A percentile compares a stretch with the other conserved stretches of the same genome.
phyloP scores from a whole-genome alignment of 2,113 vertebrate genomes.

The Zingel zingel region DNA sequence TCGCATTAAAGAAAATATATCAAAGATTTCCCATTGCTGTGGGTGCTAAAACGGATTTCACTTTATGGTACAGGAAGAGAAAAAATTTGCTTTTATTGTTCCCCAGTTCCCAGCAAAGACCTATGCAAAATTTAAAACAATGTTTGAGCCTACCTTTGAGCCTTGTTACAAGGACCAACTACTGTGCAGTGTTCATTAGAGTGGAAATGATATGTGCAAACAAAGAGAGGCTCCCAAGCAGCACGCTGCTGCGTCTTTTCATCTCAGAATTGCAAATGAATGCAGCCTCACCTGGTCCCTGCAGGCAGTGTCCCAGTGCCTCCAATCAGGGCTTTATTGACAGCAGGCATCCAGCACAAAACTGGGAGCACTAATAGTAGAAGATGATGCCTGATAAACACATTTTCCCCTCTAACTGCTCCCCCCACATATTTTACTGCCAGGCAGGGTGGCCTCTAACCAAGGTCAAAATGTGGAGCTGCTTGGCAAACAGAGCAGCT shows the following conservation, averaged over 20 bases:
- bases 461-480: conserved; percentile 70
- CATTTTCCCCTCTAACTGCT: conserved; percentile 20
- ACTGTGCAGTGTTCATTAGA: conserved; percentile 78
- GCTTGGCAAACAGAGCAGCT: conserved; percentile 52
- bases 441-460: conserved; percentile 53
- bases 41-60: conserved; percentile 30
- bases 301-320: conserved; percentile 75
- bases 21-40: conserved; percentile 48
- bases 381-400: conserved; percentile 74
- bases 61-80: conserved; percentile 35
- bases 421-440: conserved; percentile 52
- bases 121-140: conserved; percentile 78
- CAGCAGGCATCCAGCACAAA: conserved; percentile 69
- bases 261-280: conserved; percentile 84
- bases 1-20: conserved; percentile 56
- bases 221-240: conserved; percentile 76
- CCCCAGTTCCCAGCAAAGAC: conserved; percentile 57
- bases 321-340: conserved; percentile 79
- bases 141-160: conserved; percentile 72
- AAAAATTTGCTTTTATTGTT: conserved; percentile 48
- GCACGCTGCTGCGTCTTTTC: conserved; percentile 68
- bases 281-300: conserved; percentile 80
- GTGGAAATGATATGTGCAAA: conserved; percentile 85
- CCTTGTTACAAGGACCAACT: conserved; percentile 69
- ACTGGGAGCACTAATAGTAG: conserved; percentile 59